Evolutionary conservation across 2,888 invertebrate genomes (phyloP), one percentile per base, ranked within the genome.

Genomic region (Ommatoiulus sabulosus): DNA sequence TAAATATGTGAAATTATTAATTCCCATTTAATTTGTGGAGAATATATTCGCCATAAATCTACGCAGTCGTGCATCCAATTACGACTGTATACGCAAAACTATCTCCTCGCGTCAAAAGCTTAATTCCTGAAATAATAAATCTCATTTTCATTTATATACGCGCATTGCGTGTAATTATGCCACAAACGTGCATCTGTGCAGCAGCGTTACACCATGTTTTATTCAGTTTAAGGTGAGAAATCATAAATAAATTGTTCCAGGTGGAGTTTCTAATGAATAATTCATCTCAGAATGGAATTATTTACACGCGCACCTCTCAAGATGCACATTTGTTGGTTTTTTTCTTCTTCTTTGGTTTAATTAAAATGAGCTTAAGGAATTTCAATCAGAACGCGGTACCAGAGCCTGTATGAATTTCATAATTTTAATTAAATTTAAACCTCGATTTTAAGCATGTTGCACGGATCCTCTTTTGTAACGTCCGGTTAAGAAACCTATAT

Each of bases 191-290:
- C 63, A 63, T 20, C 63, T n/a, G 24, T 20, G 24, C 72, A 72
- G 72, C 72, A 72, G 72, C 72, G 72, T 72, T 72, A 72, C 72
- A 24, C 20, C 72, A 72, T 72, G 72, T 72, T 72, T 72, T 72
- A 72, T 72, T 72, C 72, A 72, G 72, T 72, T 72, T 72, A 72
- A 72, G 72, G 72, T 72, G 72, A 72, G 72, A 72, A 72, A 72
- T 20, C 72, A 72, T 72, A 72, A 72, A 72, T 72, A 72, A 72
- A 72, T 72, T 72, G 72, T 72, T 72, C 72, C 72, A 72, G 72
- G 72, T 72, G 72, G 72, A 72, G 72, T 72, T 72, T 72, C 72
- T 24, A 72, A 72, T 72, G 72, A 72, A 72, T 72, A 72, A 72
- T 72, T 72, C 72, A 72, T 8, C 24, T n/a, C 7, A 1, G 72